Evolutionary conservation across 1,140 invertebrate species (phyloP).

Genomic region (Philotrypesis tridentata): DNA sequence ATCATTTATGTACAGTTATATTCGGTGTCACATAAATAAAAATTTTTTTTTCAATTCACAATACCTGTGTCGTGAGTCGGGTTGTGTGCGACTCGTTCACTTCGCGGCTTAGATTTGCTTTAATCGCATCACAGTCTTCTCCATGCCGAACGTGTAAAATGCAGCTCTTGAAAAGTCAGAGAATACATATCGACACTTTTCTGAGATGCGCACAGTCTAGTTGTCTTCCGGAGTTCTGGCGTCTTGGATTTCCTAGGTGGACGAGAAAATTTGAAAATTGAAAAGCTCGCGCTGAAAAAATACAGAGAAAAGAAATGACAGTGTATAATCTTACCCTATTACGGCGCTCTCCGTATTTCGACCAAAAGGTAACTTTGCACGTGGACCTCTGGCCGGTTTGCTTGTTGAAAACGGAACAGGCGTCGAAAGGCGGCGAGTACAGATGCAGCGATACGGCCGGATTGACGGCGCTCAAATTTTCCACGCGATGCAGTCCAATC

Average conservation of each 20-base stretch:
- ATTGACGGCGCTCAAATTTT: conserved; percentile 93
- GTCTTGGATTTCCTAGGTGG: conserved; percentile 69
- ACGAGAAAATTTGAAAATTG: conserved; percentile 35
- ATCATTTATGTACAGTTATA: background rate
- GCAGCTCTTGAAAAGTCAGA: background rate
- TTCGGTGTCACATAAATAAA: background rate
- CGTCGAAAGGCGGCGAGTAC: conserved; percentile 95
- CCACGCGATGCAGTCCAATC: conserved; percentile 95
- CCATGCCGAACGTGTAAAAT: background rate
- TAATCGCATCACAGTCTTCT: background rate
- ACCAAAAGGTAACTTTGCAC: conserved; percentile 92
- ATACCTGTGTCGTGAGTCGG: background rate
- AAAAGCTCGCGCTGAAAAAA: background rate
- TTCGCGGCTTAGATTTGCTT: no score
- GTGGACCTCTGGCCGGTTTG: conserved; percentile 84
- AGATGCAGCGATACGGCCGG: conserved; percentile 94
- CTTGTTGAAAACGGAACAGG: conserved; percentile 93
- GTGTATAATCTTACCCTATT: conserved; percentile 68
- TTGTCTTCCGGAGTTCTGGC: conserved; percentile 69
- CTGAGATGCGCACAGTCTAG: conserved; percentile 51
- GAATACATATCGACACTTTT: background rate
- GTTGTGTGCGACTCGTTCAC: no score
- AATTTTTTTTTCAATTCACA: background rate
- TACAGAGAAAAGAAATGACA: background rate
- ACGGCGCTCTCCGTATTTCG: conserved; percentile 84